phyloP scores from a whole-genome alignment of 2,113 vertebrate genomes.

The Nycticebus coucang region DNA sequence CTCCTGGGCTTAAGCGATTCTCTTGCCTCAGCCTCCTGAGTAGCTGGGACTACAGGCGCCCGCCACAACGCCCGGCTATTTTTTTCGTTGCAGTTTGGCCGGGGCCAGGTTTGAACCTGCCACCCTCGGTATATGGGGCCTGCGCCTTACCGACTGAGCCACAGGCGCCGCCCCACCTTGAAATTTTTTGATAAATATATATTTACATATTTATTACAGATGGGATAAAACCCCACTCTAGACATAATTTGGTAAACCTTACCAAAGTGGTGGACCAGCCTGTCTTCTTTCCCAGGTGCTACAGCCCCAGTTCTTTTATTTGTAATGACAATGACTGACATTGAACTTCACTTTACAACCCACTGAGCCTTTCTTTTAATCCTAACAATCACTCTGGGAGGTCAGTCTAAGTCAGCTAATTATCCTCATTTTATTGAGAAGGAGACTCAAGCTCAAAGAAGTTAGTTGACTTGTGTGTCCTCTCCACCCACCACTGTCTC shows the following conservation, averaged over 20 bases:
- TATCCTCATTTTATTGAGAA: neutral
- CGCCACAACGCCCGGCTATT: too few relatives aligned
- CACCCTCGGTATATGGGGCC: too few relatives aligned
- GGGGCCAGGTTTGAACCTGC: too few relatives aligned
- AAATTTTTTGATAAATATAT: neutral
- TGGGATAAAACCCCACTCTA: neutral
- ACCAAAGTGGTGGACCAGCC: neutral
- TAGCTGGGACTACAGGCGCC: too few relatives aligned
- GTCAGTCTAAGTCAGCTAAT: neutral
- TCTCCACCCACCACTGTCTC: rapidly evolving
- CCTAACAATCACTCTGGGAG: neutral
- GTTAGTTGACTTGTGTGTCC: neutral
- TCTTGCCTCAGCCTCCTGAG: too few relatives aligned
- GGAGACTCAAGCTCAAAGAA: neutral
- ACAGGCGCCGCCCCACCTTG: too few relatives aligned
- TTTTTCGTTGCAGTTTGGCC: too few relatives aligned
- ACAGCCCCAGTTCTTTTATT: neutral
- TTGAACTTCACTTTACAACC: neutral
- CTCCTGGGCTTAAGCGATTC: too few relatives aligned
- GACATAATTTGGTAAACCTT: neutral
- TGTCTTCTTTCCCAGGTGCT: neutral
- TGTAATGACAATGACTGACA: neutral
- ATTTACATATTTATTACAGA: neutral
- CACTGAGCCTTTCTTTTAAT: neutral
- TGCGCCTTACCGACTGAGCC: too few relatives aligned